phyloP scores from a whole-genome alignment of 2,797 vertebrate genomes.

The Scarus forsteni region DNA sequence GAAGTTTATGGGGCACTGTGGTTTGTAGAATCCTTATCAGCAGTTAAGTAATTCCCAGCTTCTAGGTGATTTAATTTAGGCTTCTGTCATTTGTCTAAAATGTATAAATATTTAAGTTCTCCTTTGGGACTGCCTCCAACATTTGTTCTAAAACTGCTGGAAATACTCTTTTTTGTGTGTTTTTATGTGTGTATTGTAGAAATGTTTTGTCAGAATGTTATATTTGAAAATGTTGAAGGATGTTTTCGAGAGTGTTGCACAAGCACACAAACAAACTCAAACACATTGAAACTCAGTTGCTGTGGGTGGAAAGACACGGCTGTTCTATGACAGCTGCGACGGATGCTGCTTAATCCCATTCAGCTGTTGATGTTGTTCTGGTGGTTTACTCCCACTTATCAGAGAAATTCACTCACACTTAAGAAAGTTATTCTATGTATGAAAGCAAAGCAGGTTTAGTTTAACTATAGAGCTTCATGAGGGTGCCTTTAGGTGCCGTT shows the following conservation, averaged over 20 bases:
- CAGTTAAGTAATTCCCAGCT: too few species aligned
- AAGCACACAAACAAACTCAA: slow-evolving; percentile 3
- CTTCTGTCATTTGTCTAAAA: too few species aligned
- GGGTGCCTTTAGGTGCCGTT: too few species aligned
- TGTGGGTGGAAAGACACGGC: slow-evolving; percentile 24
- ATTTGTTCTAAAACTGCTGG: neutral
- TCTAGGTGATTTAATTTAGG: too few species aligned
- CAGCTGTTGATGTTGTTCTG: slow-evolving; percentile 44
- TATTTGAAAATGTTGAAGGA: slow-evolving; percentile 6
- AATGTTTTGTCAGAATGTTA: neutral
- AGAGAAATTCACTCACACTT: neutral
- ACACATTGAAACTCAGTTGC: slow-evolving; percentile 21
- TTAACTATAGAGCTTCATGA: too few species aligned
- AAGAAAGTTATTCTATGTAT: neutral
- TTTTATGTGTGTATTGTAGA: neutral
- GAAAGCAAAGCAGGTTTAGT: too few species aligned
- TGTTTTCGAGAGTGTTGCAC: slow-evolving; percentile 3
- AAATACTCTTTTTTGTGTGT: neutral
- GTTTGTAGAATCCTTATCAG: too few species aligned
- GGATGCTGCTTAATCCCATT: slow-evolving; percentile 39
- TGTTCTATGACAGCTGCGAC: slow-evolving; percentile 53
- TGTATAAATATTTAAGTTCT: slow-evolving; percentile 6
- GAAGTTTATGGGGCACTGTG: too few species aligned
- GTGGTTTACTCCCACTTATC: slow-evolving; percentile 8
- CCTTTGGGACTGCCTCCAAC: neutral